Conservation (phyloP, 2,888 invertebrate species). For the Gari tellinella region DNA sequence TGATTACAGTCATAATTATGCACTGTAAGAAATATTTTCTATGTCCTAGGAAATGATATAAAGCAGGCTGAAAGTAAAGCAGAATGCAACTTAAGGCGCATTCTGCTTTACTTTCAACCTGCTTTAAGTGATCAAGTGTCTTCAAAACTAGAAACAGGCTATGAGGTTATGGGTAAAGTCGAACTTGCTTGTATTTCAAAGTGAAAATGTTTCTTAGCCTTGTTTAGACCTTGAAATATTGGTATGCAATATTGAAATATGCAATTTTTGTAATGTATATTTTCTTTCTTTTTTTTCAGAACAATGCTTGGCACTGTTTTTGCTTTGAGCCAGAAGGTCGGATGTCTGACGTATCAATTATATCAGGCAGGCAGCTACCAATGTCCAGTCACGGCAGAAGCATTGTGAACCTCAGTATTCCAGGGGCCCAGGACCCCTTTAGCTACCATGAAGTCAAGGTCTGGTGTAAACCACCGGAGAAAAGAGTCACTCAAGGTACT, state of each 20-base stretch:
- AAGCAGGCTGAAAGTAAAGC: too few species aligned
- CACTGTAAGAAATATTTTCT: too few species aligned
- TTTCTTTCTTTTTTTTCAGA: slow-evolving; percentile 32
- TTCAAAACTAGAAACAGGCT: too few species aligned
- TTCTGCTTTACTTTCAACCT: too few species aligned
- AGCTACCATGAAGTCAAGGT: slow-evolving; percentile 62
- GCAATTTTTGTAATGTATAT: too few species aligned
- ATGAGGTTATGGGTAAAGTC: too few species aligned
- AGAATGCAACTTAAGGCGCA: too few species aligned
- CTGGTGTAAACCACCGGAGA: slow-evolving; percentile 74
- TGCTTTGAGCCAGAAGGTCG: slow-evolving; percentile 71
- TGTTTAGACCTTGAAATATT: neutral
- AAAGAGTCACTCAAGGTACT: slow-evolving; percentile 67
- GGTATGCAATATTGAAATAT: neutral
- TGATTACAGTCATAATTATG: too few species aligned
- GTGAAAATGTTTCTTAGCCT: neutral
- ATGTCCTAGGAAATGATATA: too few species aligned
- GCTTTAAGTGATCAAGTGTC: too few species aligned
- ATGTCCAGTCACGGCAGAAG: slow-evolving; percentile 66
- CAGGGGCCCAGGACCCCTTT: slow-evolving; percentile 51
- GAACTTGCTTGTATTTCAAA: too few species aligned
- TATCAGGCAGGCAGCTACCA: slow-evolving; percentile 68
- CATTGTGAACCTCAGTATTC: slow-evolving; percentile 69
- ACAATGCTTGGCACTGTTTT: slow-evolving; percentile 76
- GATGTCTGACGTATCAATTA: slow-evolving; percentile 67